These are phyloP conservation scores for Hydrotaea diabolus DNA, from an alignment of 2,888 invertebrate genomes.

Conservation along the genomic window DNA sequence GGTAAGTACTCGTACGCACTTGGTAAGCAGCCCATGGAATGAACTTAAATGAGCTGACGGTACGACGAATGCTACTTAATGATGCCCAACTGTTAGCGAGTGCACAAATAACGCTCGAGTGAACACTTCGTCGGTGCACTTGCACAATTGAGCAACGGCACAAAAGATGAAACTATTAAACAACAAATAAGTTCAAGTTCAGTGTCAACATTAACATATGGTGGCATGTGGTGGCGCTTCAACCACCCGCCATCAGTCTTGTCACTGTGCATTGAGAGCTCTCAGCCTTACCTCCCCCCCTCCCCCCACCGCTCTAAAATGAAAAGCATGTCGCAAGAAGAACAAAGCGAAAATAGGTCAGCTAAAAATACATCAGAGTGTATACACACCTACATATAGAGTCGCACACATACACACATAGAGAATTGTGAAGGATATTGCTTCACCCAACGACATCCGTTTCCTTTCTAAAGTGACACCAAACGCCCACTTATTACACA, in stretches of 20 bases:
- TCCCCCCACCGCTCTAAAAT: background rate
- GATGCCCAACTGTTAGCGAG: conserved; percentile 23
- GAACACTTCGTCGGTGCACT: conserved; percentile 7
- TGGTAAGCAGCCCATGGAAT: too few species aligned
- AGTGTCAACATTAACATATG: conserved; percentile 49
- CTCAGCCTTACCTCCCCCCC: background rate
- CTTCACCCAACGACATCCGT: background rate
- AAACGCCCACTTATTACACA: background rate
- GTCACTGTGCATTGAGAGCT: background rate
- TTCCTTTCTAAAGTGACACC: background rate
- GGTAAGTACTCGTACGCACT: too few species aligned
- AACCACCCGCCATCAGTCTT: background rate
- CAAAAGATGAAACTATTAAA: background rate
- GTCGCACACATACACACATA: background rate
- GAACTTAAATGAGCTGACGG: background rate
- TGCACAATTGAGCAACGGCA: conserved; percentile 23
- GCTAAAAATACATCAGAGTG: conserved; percentile 16
- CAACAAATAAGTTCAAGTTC: conserved; percentile 50
- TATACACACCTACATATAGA: background rate
- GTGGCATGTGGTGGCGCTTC: background rate
- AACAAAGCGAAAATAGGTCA: conserved; percentile 3
- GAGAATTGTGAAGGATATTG: background rate
- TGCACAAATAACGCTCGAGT: background rate
- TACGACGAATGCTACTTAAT: conserved; percentile 12
- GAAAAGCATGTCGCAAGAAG: background rate